phyloP scores from a whole-genome alignment of 2,888 invertebrate genomes.

The Monoplex corrugatus region DNA sequence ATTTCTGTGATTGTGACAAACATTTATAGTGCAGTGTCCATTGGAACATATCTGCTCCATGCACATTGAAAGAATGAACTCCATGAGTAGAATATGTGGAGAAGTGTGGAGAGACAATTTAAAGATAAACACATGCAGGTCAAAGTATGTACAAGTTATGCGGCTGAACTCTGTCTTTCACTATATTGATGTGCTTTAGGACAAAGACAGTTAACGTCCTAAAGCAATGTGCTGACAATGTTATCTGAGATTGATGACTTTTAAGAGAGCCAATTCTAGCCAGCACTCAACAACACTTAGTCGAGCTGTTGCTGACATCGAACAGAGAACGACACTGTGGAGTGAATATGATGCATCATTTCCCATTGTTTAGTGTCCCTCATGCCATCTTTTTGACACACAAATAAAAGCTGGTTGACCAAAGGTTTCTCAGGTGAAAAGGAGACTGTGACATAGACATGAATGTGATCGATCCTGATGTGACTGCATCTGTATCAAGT shows the following conservation, averaged over 20 bases:
- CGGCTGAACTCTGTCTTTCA: neutral
- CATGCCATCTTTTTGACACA: neutral
- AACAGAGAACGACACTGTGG: neutral
- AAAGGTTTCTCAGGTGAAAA: neutral
- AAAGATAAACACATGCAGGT: neutral
- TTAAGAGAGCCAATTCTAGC: neutral
- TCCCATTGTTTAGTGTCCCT: neutral
- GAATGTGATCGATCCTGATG: neutral
- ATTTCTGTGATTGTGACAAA: no score
- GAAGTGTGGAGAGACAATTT: neutral
- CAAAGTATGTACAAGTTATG: neutral
- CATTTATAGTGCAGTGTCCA: no score
- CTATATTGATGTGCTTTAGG: neutral
- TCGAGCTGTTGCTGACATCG: neutral
- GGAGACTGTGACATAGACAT: neutral
- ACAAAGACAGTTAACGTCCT: neutral
- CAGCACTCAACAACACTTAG: neutral
- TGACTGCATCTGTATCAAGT: neutral
- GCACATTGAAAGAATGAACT: neutral
- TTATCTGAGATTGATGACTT: neutral
- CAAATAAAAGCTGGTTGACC: neutral
- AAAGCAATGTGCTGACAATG: neutral
- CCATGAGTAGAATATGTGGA: neutral
- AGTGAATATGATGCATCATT: neutral
- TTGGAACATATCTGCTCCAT: neutral